Base-by-base conservation (phyloP, 2,797 vertebrate genomes). In the Pachyuromys duprasi region DNA sequence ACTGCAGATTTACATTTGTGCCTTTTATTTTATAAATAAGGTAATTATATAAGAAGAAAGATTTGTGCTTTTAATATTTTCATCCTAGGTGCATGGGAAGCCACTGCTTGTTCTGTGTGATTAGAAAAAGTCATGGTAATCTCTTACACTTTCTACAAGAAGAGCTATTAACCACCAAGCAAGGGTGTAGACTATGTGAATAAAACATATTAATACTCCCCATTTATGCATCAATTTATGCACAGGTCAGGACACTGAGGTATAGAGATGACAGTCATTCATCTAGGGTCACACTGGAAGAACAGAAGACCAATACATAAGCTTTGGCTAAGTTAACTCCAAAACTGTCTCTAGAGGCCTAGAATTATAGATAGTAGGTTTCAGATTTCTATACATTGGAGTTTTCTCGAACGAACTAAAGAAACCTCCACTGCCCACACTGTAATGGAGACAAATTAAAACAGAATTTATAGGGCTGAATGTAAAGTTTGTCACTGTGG, bases 21-120 rank as follows among this genome's bases (percentile, higher is more conserved):
- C 12, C 33, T 95, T 89, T 91, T 91, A 76, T 94, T 97, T 96
- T 93, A 31, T 42, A 92, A 76, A 81, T 91, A 74, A 57, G 42
- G 55, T 90, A 84, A 90, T 95, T 96, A 89, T 18, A 81, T 79
- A 82, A 70, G 81, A 87, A 95, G 70, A 95, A 80, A 69, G 11
- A 91, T 67, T 70, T 83, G 24, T 91, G 63, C 84, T 42, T 87
- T 86, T 89, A 53, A 72, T 92, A 74, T 79, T 93, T 95, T 89
- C 57, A 86, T 81, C 89, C 28, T 45, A 67, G 82, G 26, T 45
- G 1, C n/a, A 45, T 91, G 42, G 33, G 31, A 86, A 86, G 31
- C 33, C n/a, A 53, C 24, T 79, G 3, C 8, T 80, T 31, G 42
- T 39, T 93, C 63, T 55, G 55, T 69, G 3, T n/a, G 60, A 83